Conservation (phyloP, 2,797 vertebrate species). For the Anas bahamensis region DNA sequence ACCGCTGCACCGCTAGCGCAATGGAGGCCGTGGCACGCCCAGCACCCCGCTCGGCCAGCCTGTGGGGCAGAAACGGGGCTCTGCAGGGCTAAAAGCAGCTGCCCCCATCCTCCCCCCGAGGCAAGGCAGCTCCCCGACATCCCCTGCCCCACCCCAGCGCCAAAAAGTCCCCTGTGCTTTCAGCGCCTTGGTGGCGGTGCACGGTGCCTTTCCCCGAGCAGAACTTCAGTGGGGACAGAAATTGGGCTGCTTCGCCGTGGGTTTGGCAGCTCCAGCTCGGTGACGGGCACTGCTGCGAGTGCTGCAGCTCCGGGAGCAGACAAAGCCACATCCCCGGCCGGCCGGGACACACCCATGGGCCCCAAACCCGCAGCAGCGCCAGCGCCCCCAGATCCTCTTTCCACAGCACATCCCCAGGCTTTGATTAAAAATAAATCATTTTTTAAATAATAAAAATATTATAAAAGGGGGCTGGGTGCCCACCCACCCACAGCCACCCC, state of each 20-base stretch:
- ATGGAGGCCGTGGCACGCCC: neutral
- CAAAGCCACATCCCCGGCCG: neutral
- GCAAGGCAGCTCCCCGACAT: neutral
- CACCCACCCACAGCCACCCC: neutral
- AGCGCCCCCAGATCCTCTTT: neutral
- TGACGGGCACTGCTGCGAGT: neutral
- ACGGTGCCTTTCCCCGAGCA: rapidly evolving
- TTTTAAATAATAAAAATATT: neutral
- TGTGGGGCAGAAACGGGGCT: neutral
- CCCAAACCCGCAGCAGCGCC: neutral
- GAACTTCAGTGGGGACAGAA: rapidly evolving
- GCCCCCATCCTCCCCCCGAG: neutral
- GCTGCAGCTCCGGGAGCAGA: neutral
- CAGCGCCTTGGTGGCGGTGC: rapidly evolving
- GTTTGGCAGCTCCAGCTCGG: neutral
- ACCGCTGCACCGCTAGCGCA: neutral
- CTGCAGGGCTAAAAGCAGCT: rapidly evolving
- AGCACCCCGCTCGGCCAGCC: rapidly evolving
- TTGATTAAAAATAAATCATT: neutral
- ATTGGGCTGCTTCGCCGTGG: too few species aligned
- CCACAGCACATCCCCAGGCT: neutral
- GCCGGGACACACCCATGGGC: constrained; percentile 19
- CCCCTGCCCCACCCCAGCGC: neutral
- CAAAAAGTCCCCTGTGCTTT: neutral
- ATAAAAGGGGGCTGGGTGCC: neutral